A percentile compares a stretch with the other conserved stretches of the same genome.
Evolutionary conservation across 1,140 invertebrate species (phyloP).

Genomic region (Oryctes rhinoceros): DNA sequence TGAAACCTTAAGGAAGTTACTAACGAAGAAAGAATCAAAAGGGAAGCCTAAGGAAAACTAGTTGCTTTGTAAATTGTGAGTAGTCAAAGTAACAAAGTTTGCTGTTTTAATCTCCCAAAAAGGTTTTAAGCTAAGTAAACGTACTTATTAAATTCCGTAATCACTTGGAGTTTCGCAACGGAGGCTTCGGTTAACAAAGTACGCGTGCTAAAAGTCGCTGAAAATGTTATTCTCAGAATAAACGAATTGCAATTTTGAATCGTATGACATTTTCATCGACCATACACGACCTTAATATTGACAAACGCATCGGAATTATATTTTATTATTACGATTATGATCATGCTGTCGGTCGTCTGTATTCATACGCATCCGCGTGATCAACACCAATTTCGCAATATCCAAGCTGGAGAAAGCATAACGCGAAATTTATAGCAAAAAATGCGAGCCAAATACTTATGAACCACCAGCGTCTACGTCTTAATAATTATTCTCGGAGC

Average conservation of each 20-base stretch:
- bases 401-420: neutral
- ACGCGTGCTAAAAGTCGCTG: too few relatives aligned
- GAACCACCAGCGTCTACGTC: conserved; percentile 22
- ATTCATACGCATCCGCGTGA: neutral
- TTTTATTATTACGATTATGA: too few relatives aligned
- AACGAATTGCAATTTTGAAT: too few relatives aligned
- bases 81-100: conserved; percentile 26
- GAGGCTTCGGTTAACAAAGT: too few relatives aligned
- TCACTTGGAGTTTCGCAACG: too few relatives aligned
- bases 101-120: conserved; percentile 39
- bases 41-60: conserved; percentile 61
- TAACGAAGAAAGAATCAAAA: conserved; percentile 65
- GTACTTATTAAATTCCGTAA: too few relatives aligned
- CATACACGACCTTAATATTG: too few relatives aligned
- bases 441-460: conserved; percentile 23
- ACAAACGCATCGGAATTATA: too few relatives aligned
- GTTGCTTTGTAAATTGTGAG: conserved; percentile 25
- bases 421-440: conserved; percentile 14
- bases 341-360: neutral
- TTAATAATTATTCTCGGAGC: conserved; percentile 24
- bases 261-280: too few relatives aligned
- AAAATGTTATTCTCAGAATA: too few relatives aligned
- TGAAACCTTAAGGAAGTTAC: conserved; percentile 94
- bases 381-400: conserved; percentile 11
- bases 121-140: neutral